Evolutionary conservation across 53 echinoderm and acorn worm genomes (phyloP), one percentile per base, ranked within the genome.

Genomic region (Actinopyga echinites): DNA sequence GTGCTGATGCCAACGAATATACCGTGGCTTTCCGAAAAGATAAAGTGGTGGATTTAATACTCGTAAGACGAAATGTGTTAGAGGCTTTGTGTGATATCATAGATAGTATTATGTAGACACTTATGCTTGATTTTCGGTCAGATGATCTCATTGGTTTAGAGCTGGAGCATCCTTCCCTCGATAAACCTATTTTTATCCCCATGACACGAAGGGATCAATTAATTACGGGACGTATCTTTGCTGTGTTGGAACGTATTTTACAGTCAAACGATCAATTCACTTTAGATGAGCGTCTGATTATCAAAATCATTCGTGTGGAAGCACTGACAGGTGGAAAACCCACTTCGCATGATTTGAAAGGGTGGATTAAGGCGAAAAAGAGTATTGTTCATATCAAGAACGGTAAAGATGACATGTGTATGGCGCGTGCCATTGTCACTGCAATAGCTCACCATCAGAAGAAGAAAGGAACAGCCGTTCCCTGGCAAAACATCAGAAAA

Each of bases 131-230:
- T n/a, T 64, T 64, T 26, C 64, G 23, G 28, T 3, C 64, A 25
- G 64, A 26, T 64, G 64, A 64, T 64, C 28, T 64, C 28, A 8
- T n/a, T 12, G 28, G 64, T n/a, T 64, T 64, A 26, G 64, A 64
- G 64, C 23, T 64, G 64, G 64, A 64, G 28, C 64, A 64, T 64
- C 64, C 64, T 2, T 15, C 64, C 8, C 64, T 64, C 22, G 23
- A 64, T 64, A 64, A 64, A 64, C 64, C 64, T 26, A 64, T 64
- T 64, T 64, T 64, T 8, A 26, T 64, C 28, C 64, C 28, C 23
- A 64, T 64, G 64, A 64, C 64, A n/a, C 22, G 64, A n/a, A 64
- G 64, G 23, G 64, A 64, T 64, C 64, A 64, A 28, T 29, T 78
- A n/a, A 35, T 52, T 78, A 31, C 56, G 8, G 55, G 53, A 0